Evolutionary conservation across 2,888 invertebrate species (phyloP).

Genomic region (Lepeophtheirus nordmannii): DNA sequence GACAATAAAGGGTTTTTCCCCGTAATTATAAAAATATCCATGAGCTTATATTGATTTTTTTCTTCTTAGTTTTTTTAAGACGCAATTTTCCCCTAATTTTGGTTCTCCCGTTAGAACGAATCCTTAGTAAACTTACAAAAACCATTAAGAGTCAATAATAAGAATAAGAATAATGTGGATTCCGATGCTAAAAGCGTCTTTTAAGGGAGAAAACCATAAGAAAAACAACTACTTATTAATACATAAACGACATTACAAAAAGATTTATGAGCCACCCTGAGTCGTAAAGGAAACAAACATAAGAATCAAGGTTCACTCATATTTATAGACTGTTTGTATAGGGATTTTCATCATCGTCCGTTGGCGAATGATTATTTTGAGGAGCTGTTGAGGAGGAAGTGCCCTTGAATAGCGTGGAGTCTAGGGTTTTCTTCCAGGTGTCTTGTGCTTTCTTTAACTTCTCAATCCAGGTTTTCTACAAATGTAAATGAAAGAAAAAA

Average conservation of each 20-base stretch:
- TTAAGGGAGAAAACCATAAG: no score
- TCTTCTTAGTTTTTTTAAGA: background rate
- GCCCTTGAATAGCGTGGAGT: constrained; percentile 34
- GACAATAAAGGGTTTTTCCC: no score
- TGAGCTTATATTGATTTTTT: background rate
- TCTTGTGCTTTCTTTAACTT: constrained; percentile 40
- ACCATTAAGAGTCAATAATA: no score
- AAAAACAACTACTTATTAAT: no score
- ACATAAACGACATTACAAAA: no score
- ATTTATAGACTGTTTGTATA: background rate
- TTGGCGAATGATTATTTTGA: background rate
- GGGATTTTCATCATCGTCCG: constrained; percentile 1
- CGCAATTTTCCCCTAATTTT: background rate
- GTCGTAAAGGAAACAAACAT: no score
- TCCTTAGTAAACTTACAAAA: no score
- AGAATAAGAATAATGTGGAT: no score
- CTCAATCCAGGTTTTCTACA: constrained; percentile 38
- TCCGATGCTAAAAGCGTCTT: no score
- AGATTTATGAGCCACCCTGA: no score
- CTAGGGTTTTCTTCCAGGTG: constrained; percentile 38
- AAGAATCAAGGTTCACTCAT: no score
- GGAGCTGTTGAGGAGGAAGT: background rate
- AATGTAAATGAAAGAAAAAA: constrained; percentile 24
- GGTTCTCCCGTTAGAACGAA: no score
- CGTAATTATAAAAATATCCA: constrained; percentile 1